Base-by-base conservation (phyloP, 2,888 invertebrate genomes). In the Dinocampus coccinellae region DNA sequence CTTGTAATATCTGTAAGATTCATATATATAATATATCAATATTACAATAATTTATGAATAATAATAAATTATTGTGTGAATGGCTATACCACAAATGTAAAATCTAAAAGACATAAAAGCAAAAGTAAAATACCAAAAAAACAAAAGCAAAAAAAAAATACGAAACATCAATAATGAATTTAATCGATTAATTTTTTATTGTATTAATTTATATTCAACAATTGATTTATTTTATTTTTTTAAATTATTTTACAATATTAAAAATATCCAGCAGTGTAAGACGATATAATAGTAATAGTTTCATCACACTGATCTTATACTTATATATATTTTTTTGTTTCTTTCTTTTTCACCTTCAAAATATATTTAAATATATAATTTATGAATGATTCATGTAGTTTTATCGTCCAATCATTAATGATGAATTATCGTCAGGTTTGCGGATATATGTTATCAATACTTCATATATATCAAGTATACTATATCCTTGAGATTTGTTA, bases 51-150 rank as follows among this genome's bases (percentile, higher is more conserved):
- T 79, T 79, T 79, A 79, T 78, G 76, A 78, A 77, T 79, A 76
- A 77, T 81, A 83, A 80, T 79, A 80, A 83, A 62, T 36, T 80
- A 83, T 82, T 82, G 81, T 86, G 83, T 86, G 83, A 85, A 84
- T 86, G 85, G 82, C 83, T 87, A 84, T 84, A 86, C 78, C 79
- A 78, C 80, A 84, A n/a, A 80, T 85, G 85, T 86, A 84, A 86
- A 83, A 84, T 84, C 82, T 84, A 85, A 84, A 78, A 81, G 76
- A 79, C 82, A 84, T 83, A 77, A 76, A 26, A 33, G 53, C 34
- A 79, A 83, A 81, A 80, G 81, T 85, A 80, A 82, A 83, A 68
- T 61, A 61, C 20, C 33, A 60, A 24, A 16, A 24, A 53, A 34
- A 42, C 11, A 24, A 24, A 3, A 26, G 24, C 24, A 22, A 22